A percentile compares a stretch with the other conserved stretches of the same genome.
phyloP scores from a whole-genome alignment of 1,140 invertebrate genomes.

The Drosophila paulistorum region DNA sequence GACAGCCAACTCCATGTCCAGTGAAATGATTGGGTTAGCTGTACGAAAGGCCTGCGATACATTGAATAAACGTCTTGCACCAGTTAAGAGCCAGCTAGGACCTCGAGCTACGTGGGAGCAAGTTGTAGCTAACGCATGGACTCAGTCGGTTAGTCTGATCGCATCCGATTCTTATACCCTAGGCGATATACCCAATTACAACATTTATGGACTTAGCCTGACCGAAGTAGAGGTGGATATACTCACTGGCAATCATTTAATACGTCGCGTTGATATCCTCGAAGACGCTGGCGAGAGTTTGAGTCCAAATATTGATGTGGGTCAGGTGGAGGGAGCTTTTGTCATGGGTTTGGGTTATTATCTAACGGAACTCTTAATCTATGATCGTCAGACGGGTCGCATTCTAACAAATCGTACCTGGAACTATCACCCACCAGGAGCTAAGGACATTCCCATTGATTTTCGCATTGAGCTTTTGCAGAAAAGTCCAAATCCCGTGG shows the following conservation, averaged over 20 bases:
- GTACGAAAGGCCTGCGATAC: conserved; percentile 88
- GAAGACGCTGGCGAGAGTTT: conserved; percentile 89
- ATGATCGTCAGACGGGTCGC: conserved; percentile 86
- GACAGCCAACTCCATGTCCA: conserved; percentile 88
- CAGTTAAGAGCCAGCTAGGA: conserved; percentile 85
- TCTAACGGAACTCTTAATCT: conserved; percentile 88
- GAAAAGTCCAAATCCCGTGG: conserved; percentile 88
- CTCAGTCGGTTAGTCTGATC: conserved; percentile 86
- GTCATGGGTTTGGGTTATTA: conserved; percentile 93
- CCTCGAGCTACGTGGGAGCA: conserved; percentile 86
- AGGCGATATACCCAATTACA: conserved; percentile 77
- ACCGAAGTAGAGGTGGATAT: conserved; percentile 89
- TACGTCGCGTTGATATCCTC: conserved; percentile 87
- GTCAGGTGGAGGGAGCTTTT: conserved; percentile 90
- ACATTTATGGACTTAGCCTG: conserved; percentile 85
- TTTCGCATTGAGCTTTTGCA: conserved; percentile 90
- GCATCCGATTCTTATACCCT: conserved; percentile 84
- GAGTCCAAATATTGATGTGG: conserved; percentile 89
- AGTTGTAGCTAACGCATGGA: conserved; percentile 85
- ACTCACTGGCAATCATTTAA: conserved; percentile 87
- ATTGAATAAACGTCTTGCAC: conserved; percentile 86
- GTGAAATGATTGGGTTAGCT: conserved; percentile 88
- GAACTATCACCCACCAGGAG: conserved; percentile 91
- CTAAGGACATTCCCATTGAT: conserved; percentile 92
- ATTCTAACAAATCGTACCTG: conserved; percentile 90